Conservation (phyloP, 1,140 invertebrate genomes). For the Watersipora subatra region DNA sequence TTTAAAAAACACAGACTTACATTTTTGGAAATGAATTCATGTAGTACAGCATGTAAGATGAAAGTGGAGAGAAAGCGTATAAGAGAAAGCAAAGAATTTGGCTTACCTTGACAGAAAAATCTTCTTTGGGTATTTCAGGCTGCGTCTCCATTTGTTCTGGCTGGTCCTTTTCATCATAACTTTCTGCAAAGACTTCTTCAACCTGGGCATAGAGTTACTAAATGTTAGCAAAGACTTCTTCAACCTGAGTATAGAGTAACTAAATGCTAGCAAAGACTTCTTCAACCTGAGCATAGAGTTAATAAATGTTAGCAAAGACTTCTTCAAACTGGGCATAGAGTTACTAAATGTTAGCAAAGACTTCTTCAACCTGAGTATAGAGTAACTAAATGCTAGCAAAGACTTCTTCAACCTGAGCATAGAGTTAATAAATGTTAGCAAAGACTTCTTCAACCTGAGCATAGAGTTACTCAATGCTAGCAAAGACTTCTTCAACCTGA, state of each 20-base stretch:
- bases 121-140: neutral
- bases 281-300: neutral
- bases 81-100: neutral
- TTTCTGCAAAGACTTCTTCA: constrained; percentile 45
- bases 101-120: constrained; percentile 9
- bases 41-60: too few species aligned
- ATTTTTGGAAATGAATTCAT: too few species aligned
- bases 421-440: too few species aligned
- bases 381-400: neutral
- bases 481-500: too few species aligned
- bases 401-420: too few species aligned
- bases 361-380: neutral
- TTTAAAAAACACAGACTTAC: too few species aligned
- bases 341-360: neutral
- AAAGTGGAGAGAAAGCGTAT: too few species aligned
- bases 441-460: too few species aligned
- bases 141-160: constrained; percentile 12
- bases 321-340: neutral
- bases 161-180: constrained; percentile 33
- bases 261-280: neutral
- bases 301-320: neutral
- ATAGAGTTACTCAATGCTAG: too few species aligned
- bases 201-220: constrained; percentile 23
- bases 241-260: neutral
- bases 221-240: neutral